These are phyloP conservation scores for Diaprepes abbreviatus DNA, from an alignment of 2,888 invertebrate genomes.

Conservation along the genomic window DNA sequence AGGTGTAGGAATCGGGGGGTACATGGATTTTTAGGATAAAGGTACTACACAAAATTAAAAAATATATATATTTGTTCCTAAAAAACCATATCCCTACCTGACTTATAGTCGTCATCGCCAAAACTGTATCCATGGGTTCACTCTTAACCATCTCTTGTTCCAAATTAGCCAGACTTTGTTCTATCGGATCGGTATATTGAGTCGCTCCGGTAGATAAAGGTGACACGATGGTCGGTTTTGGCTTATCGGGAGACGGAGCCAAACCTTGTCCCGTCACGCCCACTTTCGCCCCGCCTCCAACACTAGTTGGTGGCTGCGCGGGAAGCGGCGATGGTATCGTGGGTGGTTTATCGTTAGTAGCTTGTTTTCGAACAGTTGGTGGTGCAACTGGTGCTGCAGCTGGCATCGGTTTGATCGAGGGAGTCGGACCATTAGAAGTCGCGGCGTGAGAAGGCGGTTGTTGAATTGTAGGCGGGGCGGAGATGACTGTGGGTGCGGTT, in stretches of 20 bases:
- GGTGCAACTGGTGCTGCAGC: conserved; percentile 31
- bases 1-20: background rate
- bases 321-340: conserved; percentile 54
- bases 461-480: conserved; percentile 48
- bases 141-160: conserved; percentile 71
- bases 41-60: too few relatives aligned
- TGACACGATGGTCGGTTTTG: conserved; percentile 61
- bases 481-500: conserved; percentile 54
- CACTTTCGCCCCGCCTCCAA: conserved; percentile 5
- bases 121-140: conserved; percentile 56
- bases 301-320: conserved; percentile 50
- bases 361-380: conserved; percentile 26
- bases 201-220: conserved; percentile 58
- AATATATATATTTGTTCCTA: background rate
- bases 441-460: conserved; percentile 52
- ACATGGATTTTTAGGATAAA: background rate
- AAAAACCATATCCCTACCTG: conserved; percentile 38
- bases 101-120: conserved; percentile 44
- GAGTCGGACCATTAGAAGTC: conserved; percentile 45
- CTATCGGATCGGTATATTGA: conserved; percentile 76
- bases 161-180: conserved; percentile 78
- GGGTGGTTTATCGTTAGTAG: conserved; percentile 59
- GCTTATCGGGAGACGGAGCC: conserved; percentile 63
- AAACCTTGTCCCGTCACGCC: conserved; percentile 56
- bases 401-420: conserved; percentile 48